These are phyloP conservation scores for Lophura nycthemera DNA, from an alignment of 2,113 vertebrate genomes.

Conservation along the genomic window DNA sequence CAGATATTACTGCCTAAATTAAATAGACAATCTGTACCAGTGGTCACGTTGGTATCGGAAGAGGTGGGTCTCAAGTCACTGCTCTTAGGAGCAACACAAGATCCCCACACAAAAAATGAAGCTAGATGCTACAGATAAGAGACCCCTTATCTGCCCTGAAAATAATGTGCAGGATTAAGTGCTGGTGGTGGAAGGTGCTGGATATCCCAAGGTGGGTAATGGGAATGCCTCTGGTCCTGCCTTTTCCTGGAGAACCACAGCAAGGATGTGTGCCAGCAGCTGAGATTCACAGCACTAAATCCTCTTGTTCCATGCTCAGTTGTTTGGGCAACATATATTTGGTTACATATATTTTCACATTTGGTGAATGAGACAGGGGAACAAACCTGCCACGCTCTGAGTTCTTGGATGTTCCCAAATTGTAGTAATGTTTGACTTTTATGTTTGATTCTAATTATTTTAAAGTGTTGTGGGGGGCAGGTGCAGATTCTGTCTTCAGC, in stretches of 20 bases:
- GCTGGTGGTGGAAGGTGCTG: not conserved
- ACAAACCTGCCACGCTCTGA: not conserved
- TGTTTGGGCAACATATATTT: not conserved
- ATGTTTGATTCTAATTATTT: not conserved
- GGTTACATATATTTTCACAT: too few species aligned
- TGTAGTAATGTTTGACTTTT: not conserved
- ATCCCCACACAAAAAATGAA: not conserved
- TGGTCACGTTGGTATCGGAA: not conserved
- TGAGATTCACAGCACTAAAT: not conserved
- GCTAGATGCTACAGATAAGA: not conserved
- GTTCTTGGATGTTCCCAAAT: not conserved
- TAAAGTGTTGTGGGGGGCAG: not conserved
- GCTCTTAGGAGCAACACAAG: not conserved
- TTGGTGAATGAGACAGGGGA: not conserved
- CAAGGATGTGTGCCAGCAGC: not conserved
- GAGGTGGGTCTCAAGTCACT: not conserved
- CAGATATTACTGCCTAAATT: not conserved
- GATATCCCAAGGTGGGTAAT: not conserved
- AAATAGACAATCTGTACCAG: not conserved
- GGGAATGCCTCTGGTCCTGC: not conserved
- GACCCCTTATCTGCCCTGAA: not conserved
- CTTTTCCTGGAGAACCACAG: not conserved
- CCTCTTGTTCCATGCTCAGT: not conserved
- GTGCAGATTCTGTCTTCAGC: conserved; percentile 29
- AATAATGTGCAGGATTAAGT: fast-evolving